phyloP scores from a whole-genome alignment of 2,888 invertebrate genomes.

The Ecliptopera silaceata region DNA sequence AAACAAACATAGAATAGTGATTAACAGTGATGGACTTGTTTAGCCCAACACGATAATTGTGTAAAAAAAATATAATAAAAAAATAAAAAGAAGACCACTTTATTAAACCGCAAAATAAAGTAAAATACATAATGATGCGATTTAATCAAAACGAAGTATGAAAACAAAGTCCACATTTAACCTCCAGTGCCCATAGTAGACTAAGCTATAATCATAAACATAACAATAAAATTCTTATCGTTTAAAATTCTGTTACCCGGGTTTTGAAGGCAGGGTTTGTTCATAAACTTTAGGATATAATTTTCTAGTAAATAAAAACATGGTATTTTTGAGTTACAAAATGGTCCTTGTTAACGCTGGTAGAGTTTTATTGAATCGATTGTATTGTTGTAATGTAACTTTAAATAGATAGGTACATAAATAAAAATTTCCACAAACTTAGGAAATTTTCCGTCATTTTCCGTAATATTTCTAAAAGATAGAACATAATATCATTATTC shows the following conservation, averaged over 20 bases:
- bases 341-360: neutral
- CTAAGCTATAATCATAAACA: constrained; percentile 19
- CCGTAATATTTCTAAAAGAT: neutral
- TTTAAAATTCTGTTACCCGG: constrained; percentile 8
- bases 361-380: neutral
- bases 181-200: constrained; percentile 16
- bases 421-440: neutral
- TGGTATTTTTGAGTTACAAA: neutral
- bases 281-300: constrained; percentile 11
- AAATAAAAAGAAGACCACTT: neutral
- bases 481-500: neutral
- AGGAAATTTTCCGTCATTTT: neutral
- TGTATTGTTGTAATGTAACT: too few relatives aligned
- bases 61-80: constrained; percentile 5
- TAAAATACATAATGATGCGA: neutral
- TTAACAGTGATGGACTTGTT: too few relatives aligned
- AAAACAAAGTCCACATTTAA: constrained; percentile 14
- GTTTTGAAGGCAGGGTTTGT: constrained; percentile 9
- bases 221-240: constrained; percentile 23
- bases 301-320: neutral
- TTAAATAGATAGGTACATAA: too few relatives aligned
- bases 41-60: too few relatives aligned
- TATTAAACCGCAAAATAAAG: neutral
- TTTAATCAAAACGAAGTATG: constrained; percentile 14
- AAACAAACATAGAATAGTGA: neutral